phyloP scores from a whole-genome alignment of 2,113 vertebrate species.

The Brachypodius melanocephalos region DNA sequence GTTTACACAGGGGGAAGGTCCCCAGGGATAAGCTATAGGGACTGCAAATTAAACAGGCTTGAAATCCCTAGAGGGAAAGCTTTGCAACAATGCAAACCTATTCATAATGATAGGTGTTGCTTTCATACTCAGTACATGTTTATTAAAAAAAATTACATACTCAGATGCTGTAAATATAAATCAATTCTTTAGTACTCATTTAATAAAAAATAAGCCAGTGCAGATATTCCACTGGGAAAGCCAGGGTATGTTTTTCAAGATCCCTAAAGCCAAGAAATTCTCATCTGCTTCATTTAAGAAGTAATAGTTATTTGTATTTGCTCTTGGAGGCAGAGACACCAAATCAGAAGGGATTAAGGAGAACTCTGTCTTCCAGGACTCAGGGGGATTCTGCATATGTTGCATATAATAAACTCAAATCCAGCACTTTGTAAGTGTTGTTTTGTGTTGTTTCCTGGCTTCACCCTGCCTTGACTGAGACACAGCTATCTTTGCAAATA shows the following conservation, averaged over 20 bases:
- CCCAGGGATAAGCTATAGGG: background rate
- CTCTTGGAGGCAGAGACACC: background rate
- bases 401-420: background rate
- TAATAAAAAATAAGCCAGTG: background rate
- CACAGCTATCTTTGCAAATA: constrained; percentile 7
- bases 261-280: constrained; percentile 19
- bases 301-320: constrained; percentile 28
- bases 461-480: background rate
- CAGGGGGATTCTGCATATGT: background rate
- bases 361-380: background rate
- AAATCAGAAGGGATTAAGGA: constrained; percentile 35
- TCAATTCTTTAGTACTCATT: background rate
- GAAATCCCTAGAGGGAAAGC: background rate
- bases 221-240: constrained; percentile 8
- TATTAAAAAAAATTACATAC: background rate
- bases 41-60: background rate
- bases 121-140: background rate
- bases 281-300: constrained; percentile 37
- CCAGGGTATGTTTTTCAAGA: background rate
- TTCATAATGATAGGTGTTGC: background rate
- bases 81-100: background rate
- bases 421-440: background rate
- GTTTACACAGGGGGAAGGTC: background rate
- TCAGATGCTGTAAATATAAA: constrained; percentile 31
- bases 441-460: background rate